Evolutionary conservation across 2,888 invertebrate genomes (phyloP), one percentile per base, ranked within the genome.

Genomic region (Andrena hattorfiana): DNA sequence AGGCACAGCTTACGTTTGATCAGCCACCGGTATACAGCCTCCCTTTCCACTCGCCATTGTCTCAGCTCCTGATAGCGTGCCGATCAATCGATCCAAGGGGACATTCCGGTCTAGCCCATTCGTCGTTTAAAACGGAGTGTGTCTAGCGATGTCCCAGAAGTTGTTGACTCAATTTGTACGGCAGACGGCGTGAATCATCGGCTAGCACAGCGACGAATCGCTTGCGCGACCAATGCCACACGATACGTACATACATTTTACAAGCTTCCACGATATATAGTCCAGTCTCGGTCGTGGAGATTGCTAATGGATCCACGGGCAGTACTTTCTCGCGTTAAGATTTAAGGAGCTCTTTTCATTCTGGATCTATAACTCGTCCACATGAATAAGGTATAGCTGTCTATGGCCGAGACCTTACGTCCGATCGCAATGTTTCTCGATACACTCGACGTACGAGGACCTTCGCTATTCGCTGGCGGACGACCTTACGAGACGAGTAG

Each of bases 11-110:
- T 70, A 81, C 80, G 69, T 85, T 84, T 83, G 86, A 84, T 87
- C 84, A 84, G 85, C 77, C 87, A 79, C 67, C 73, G 75, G 83
- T 73, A 48, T 75, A 77, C 59, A 66, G 72, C 81, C 75, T 77
- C 75, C 67, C 68, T 69, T 79, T 71, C 49, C 60, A 4, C 10
- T 35, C 20, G 66, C 77, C 69, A 69, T 48, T 77, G 70, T 76
- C 62, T 60, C 42, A 28, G 48, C 54, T 7, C 10, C 26, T 42
- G 26, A 49, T 54, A 35, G 69, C 6, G 28, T 48, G 54, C 54
- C 70, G 67, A 77, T 56, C 68, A 23, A 70, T 76, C 70, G 70
- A 71, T 73, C 54, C 60, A 23, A 66, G 42, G 56, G 42, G 71
- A 49, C 56, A 69, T 63, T 74, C 51, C 2, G 5, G 56, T 48